Percentiles rank a stretch among this genome's conserved stretches.
Conservation (phyloP, 2,113 vertebrate genomes). For the Vulpes ferrilata region DNA sequence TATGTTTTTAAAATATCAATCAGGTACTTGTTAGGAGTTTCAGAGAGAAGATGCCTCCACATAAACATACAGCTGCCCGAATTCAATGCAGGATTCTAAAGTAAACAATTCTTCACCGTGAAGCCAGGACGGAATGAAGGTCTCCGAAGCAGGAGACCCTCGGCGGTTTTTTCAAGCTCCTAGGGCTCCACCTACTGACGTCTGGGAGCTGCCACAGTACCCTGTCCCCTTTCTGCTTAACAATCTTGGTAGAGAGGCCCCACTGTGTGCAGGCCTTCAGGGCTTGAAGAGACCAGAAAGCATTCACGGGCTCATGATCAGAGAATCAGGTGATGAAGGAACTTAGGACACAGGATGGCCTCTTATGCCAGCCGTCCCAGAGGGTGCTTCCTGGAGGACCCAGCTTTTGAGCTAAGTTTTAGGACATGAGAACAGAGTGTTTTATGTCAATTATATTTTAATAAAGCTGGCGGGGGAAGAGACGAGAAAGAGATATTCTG, state of each 20-base stretch:
- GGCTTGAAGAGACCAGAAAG: neutral
- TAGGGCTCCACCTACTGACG: neutral
- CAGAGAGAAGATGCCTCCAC: neutral
- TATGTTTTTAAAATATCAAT: slow-evolving; percentile 33
- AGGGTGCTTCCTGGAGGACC: neutral
- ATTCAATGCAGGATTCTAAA: neutral
- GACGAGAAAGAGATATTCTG: neutral
- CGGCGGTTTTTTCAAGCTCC: neutral
- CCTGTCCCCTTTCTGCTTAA: neutral
- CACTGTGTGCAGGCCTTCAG: too few relatives aligned
- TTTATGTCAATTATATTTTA: neutral
- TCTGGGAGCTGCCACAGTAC: neutral
- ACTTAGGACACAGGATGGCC: neutral
- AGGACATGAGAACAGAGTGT: neutral
- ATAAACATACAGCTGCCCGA: neutral
- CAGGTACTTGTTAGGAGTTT: neutral
- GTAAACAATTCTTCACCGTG: neutral
- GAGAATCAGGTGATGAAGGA: neutral
- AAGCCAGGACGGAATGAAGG: neutral
- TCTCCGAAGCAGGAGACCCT: neutral
- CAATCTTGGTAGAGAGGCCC: neutral
- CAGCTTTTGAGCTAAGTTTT: neutral
- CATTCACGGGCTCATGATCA: neutral
- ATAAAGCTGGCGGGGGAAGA: neutral
- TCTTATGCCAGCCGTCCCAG: neutral